Conservation (phyloP, 1,140 invertebrate species). For the Sesamia nonagrioides region DNA sequence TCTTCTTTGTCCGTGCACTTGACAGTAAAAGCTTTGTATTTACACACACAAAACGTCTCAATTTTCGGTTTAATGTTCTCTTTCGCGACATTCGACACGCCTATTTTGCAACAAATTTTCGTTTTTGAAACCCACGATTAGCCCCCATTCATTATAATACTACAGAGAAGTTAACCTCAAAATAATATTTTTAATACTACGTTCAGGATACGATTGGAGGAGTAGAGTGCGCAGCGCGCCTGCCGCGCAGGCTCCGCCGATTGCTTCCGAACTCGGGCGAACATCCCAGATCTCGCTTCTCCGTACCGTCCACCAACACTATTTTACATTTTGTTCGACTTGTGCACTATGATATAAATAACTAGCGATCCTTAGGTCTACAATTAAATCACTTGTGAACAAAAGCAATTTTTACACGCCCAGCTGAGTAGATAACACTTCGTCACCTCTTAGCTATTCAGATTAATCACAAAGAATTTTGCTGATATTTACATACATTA, state of each 20-base stretch:
- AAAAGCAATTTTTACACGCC: background rate
- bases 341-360: slow-evolving; percentile 40
- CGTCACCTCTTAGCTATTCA: background rate
- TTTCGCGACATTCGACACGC: slow-evolving; percentile 84
- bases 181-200: slow-evolving; percentile 85
- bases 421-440: background rate
- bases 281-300: slow-evolving; percentile 56
- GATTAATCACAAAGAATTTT: background rate
- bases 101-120: slow-evolving; percentile 58
- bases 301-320: slow-evolving; percentile 52
- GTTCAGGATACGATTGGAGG: slow-evolving; percentile 79
- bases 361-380: background rate
- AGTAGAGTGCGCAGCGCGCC: slow-evolving; percentile 70
- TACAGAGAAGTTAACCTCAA: slow-evolving; percentile 82
- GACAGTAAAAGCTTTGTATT: slow-evolving; percentile 86
- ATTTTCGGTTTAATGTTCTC: slow-evolving; percentile 79
- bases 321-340: slow-evolving; percentile 50
- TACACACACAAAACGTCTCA: slow-evolving; percentile 86
- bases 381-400: background rate
- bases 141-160: slow-evolving; percentile 68
- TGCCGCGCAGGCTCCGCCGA: slow-evolving; percentile 77
- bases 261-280: slow-evolving; percentile 61
- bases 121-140: slow-evolving; percentile 61
- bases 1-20: slow-evolving; percentile 86
- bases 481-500: too few relatives aligned